Evolutionary conservation across 2,113 vertebrate genomes (phyloP).

Genomic region (Varanus salvator): DNA sequence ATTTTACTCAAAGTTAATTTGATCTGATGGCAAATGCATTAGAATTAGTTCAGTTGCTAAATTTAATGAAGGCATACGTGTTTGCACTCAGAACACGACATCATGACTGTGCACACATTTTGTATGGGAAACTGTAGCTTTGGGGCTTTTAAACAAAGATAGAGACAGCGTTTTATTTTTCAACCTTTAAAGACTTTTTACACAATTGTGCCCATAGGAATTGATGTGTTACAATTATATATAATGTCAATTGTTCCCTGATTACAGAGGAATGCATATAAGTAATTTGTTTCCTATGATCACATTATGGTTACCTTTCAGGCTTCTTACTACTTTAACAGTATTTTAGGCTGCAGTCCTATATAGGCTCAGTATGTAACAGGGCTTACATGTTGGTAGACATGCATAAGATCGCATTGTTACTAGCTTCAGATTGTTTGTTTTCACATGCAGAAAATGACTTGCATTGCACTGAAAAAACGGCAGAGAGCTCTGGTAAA

Average conservation of each 20-base stretch:
- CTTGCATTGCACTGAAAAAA: constrained; percentile 17
- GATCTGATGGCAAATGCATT: not conserved
- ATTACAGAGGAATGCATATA: not conserved
- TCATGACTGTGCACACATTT: not conserved
- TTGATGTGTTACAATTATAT: not conserved
- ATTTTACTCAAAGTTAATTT: not conserved
- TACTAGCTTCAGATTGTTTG: constrained; percentile 18
- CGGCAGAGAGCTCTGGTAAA: constrained; percentile 8
- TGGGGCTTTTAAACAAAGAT: not conserved
- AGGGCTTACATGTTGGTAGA: not conserved
- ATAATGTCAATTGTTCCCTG: not conserved
- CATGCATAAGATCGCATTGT: not conserved
- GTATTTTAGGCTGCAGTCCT: not conserved
- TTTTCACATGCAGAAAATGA: constrained; percentile 17
- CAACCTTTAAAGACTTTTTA: not conserved
- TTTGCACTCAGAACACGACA: not conserved
- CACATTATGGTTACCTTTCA: not conserved
- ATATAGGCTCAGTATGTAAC: not conserved
- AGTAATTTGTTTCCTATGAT: constrained; percentile 16
- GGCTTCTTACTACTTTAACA: not conserved
- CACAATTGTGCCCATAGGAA: not conserved
- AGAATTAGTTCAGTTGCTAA: not conserved
- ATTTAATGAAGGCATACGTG: not conserved
- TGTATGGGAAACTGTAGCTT: not conserved
- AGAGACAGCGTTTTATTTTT: not conserved